A percentile compares a stretch with the other conserved stretches of the same genome.
These are phyloP conservation scores for Percopsis transmontana DNA, from an alignment of 2,113 vertebrate genomes.

Conservation along the genomic window DNA sequence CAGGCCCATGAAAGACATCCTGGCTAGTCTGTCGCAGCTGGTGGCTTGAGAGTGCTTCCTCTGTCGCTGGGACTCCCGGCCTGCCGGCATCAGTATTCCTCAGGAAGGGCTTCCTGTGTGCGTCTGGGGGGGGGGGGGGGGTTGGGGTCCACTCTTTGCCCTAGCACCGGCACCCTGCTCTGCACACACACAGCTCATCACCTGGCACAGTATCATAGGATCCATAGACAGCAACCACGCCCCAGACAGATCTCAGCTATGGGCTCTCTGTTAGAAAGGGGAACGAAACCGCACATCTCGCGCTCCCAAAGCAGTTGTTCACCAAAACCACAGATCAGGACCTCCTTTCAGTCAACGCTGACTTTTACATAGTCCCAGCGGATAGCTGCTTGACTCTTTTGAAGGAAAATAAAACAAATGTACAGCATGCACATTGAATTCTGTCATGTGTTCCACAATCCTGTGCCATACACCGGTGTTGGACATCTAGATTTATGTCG, in stretches of 20 bases:
- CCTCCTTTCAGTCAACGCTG: conserved; percentile 17
- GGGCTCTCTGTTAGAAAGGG: conserved; percentile 26
- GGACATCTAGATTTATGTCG: conserved; percentile 45
- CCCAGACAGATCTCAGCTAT: conserved; percentile 45
- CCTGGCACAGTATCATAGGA: conserved; percentile 73
- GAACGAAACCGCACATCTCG: conserved; percentile 34
- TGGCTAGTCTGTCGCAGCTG: conserved; percentile 77
- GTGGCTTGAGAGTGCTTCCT: conserved; percentile 79
- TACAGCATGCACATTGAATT: not conserved
- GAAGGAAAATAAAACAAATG: not conserved
- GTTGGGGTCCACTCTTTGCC: conserved; percentile 49
- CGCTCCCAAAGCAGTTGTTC: conserved; percentile 18
- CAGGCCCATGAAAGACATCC: conserved; percentile 73
- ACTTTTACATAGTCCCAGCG: conserved; percentile 33
- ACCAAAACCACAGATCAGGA: conserved; percentile 24
- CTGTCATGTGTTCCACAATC: not conserved
- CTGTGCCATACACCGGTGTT: conserved; percentile 23
- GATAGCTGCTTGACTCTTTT: not conserved
- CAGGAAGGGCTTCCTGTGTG: conserved; percentile 77
- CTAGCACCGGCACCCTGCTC: conserved; percentile 35
- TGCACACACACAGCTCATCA: conserved; percentile 65
- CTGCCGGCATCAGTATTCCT: conserved; percentile 78
- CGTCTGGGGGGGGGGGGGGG: conserved; percentile 18
- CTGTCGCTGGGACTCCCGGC: conserved; percentile 66
- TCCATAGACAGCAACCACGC: conserved; percentile 32